Evolutionary conservation across 2,113 vertebrate genomes (phyloP).

Genomic region (Phoxinus phoxinus): DNA sequence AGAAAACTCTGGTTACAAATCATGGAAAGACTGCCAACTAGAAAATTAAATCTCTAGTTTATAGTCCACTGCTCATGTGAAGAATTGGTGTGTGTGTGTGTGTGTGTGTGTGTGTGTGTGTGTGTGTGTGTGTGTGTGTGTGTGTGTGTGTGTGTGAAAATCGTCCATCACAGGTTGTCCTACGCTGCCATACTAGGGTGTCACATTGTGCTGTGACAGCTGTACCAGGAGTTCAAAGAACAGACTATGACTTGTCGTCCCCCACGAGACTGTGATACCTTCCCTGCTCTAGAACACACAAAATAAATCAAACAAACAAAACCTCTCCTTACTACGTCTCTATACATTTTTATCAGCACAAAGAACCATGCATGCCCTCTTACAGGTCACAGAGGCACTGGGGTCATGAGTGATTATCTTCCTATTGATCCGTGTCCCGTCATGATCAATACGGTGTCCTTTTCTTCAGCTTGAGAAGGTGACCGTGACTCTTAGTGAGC

Average conservation of each 20-base stretch:
- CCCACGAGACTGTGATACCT: not conserved
- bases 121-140: no score
- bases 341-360: conserved; percentile 12
- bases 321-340: not conserved
- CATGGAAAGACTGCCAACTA: conserved; percentile 23
- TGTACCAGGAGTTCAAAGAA: not conserved
- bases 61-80: conserved; percentile 25
- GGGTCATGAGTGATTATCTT: conserved; percentile 46
- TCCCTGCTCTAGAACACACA: not conserved
- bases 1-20: conserved; percentile 6
- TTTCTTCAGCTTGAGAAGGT: conserved; percentile 29
- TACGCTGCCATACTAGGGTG: not conserved
- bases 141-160: not conserved
- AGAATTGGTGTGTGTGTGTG: conserved; percentile 21
- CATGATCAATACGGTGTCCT: conserved; percentile 40
- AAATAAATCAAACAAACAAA: conserved; percentile 32
- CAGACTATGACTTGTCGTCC: not conserved
- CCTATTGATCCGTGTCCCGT: conserved; percentile 14
- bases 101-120: not conserved
- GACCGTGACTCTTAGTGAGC: not conserved
- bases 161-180: conserved; percentile 18
- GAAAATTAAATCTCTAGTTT: conserved; percentile 32
- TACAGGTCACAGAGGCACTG: conserved; percentile 35
- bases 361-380: not conserved
- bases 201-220: not conserved